Evolutionary conservation across 2,113 vertebrate species (phyloP).

Genomic region (Nibea albiflora): DNA sequence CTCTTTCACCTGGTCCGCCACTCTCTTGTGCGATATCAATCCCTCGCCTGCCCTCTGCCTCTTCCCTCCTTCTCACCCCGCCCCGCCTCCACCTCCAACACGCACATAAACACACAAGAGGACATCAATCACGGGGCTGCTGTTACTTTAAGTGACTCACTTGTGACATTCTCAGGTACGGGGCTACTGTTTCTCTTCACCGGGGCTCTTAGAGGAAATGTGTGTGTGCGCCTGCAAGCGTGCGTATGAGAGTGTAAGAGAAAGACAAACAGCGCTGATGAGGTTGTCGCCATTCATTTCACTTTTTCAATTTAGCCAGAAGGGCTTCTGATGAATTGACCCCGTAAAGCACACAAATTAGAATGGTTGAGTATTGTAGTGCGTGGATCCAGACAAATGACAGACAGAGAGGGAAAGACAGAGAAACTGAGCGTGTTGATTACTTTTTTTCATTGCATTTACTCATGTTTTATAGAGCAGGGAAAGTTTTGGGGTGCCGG

Average conservation of each 20-base stretch:
- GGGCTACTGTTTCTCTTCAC: slow-evolving; percentile 42
- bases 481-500: not conserved
- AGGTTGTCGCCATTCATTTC: slow-evolving; percentile 60
- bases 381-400: not conserved
- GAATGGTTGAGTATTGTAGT: slow-evolving; percentile 42
- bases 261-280: slow-evolving; percentile 50
- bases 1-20: slow-evolving; percentile 60
- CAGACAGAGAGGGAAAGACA: not conserved
- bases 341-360: slow-evolving; percentile 63
- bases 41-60: slow-evolving; percentile 40
- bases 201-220: slow-evolving; percentile 18
- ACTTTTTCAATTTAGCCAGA: slow-evolving; percentile 53
- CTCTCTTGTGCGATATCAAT: slow-evolving; percentile 61
- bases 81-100: not conserved
- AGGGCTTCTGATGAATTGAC: slow-evolving; percentile 58
- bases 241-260: slow-evolving; percentile 2
- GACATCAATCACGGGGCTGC: slow-evolving; percentile 61
- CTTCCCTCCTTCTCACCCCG: slow-evolving; percentile 3
- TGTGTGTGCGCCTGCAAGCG: not conserved
- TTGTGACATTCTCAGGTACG: slow-evolving; percentile 49
- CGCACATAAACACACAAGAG: slow-evolving; percentile 52
- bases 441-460: not conserved
- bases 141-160: slow-evolving; percentile 60
- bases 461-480: not conserved
- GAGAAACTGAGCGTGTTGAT: not conserved